phyloP scores from a whole-genome alignment of 2,888 invertebrate species.

The Tipula vernalis region DNA sequence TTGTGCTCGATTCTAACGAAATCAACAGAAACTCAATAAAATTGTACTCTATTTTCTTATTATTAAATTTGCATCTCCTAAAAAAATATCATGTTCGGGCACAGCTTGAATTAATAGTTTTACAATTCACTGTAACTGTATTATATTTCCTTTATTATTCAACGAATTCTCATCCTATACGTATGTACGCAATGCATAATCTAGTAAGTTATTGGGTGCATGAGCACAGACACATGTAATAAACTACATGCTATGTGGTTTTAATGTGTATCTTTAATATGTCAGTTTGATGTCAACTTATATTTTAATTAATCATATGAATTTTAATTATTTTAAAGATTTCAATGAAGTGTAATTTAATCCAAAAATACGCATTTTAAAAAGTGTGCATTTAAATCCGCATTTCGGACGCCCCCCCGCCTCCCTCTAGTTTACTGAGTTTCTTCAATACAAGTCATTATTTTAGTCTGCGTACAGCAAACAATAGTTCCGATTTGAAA shows the following conservation, averaged over 20 bases:
- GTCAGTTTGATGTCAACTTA: no score
- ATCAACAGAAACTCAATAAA: background rate
- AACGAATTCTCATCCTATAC: background rate
- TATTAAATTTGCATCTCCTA: background rate
- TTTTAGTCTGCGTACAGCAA: background rate
- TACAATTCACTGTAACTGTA: background rate
- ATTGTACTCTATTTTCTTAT: background rate
- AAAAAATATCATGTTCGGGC: background rate
- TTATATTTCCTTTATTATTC: background rate
- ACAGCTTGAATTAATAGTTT: background rate
- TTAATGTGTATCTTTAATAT: no score
- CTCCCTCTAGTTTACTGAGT: background rate
- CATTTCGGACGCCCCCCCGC: no score
- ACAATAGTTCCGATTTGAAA: background rate
- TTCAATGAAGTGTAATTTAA: no score
- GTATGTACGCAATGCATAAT: background rate
- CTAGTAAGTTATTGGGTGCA: no score
- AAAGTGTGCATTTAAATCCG: no score
- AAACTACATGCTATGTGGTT: no score
- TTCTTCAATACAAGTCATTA: background rate
- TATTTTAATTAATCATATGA: no score
- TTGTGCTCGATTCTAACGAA: no score
- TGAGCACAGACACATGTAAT: no score
- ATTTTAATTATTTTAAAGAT: no score
- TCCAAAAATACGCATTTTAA: no score